A percentile compares a stretch with the other conserved stretches of the same genome.
phyloP scores from a whole-genome alignment of 2,797 vertebrate genomes.

The Tarsius wallacei region DNA sequence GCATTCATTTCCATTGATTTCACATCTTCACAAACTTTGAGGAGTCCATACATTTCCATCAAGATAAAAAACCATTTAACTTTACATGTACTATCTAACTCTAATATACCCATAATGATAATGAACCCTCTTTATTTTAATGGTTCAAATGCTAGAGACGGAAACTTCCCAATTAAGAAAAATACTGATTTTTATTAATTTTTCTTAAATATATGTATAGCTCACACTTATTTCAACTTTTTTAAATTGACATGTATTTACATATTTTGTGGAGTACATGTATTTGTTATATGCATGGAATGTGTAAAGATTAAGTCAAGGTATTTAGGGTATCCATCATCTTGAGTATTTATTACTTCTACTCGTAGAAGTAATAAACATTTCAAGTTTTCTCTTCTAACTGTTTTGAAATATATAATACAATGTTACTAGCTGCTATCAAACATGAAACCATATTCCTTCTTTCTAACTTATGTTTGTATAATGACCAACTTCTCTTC shows the following conservation, averaged over 20 bases:
- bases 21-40: conserved; percentile 12
- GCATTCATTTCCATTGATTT: conserved; percentile 61
- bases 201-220: background rate
- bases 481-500: background rate
- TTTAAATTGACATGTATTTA: background rate
- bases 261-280: background rate
- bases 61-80: conserved; percentile 24
- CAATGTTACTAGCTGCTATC: background rate
- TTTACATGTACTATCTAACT: conserved; percentile 36
- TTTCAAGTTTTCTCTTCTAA: background rate
- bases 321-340: background rate
- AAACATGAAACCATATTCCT: background rate
- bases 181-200: background rate
- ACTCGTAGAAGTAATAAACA: background rate
- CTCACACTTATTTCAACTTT: background rate
- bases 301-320: background rate
- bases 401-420: background rate
- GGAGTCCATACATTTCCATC: background rate
- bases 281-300: background rate
- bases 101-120: background rate
- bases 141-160: background rate
- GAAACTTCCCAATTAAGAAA: background rate
- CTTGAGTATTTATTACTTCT: background rate
- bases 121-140: conserved; percentile 20
- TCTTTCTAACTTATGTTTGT: background rate